Evolutionary conservation across 2,888 invertebrate genomes (phyloP).

Genomic region (Gortyna flavago): DNA sequence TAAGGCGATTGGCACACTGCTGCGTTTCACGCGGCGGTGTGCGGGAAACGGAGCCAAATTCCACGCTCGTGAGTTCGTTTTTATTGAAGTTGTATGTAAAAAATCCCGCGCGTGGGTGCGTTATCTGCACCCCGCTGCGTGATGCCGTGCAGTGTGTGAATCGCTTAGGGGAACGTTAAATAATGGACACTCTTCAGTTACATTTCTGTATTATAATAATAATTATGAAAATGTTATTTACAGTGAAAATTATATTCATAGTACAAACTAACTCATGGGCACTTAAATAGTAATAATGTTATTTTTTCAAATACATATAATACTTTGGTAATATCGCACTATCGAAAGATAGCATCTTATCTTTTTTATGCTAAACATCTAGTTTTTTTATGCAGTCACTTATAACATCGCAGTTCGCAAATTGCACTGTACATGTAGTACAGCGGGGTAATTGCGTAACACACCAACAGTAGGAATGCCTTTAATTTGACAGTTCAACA

Average conservation of each 20-base stretch:
- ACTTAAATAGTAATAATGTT: neutral
- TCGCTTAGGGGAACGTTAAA: neutral
- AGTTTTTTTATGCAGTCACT: neutral
- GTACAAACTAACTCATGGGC: neutral
- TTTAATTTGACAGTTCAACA: neutral
- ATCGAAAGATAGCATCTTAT: constrained; percentile 1
- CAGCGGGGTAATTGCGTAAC: neutral
- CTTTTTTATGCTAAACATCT: neutral
- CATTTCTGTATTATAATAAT: neutral
- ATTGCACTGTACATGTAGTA: neutral
- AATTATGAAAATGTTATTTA: constrained; percentile 20
- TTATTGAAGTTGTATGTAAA: too few species aligned
- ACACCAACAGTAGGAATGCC: neutral
- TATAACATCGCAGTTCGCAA: neutral
- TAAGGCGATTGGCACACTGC: too few species aligned
- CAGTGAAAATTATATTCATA: neutral
- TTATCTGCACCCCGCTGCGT: too few species aligned
- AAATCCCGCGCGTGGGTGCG: too few species aligned
- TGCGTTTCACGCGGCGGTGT: too few species aligned
- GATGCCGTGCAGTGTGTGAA: too few species aligned
- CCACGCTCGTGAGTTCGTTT: too few species aligned
- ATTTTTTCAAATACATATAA: neutral
- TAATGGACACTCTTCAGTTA: neutral
- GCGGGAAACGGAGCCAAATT: too few species aligned
- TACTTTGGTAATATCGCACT: constrained; percentile 12